Evolutionary conservation across 2,113 vertebrate species (phyloP), one percentile per base, ranked within the genome.

Genomic region (Amia ocellicauda): DNA sequence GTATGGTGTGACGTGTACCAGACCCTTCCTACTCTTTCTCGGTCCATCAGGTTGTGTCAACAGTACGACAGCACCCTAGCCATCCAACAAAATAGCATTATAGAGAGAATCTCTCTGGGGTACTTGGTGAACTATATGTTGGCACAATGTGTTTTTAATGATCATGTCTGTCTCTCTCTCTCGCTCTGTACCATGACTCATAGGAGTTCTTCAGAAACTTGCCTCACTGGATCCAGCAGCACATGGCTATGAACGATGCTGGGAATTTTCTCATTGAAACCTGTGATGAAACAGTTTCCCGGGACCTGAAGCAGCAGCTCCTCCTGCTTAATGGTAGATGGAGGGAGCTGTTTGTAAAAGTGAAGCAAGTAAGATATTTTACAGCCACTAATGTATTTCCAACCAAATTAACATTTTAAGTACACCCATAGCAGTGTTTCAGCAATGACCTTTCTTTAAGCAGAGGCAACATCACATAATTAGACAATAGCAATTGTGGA

Each of bases 261-360:
- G 97, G 97, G 29, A 99, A 99, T 83, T 99, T 99, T 71, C 91
- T 99, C 1, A 98, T 99, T 17, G 96, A 98, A 81, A 97, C 96
- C 0, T 98, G 95, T 16, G 94, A 98, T 43, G 96, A 98, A n/a
- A 87, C 88, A 0, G 91, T 99, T 58, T 99, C 97, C 22, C 88
- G 93, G 40, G 96, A 99, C 62, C 88, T 99, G 17, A 99, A 98
- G 68, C 97, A 99, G 78, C 97, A 99, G 54, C 83, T 99, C 31
- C 82, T 99, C 0, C 78, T 99, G 17, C 87, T 99, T 3, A 88
- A 87, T 1, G 86, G 83, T 42, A 70, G 85, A 22, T 86, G 83
- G 86, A 78, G 83, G 64, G 81, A 88, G 40, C 79, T 84, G 43
- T 87, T 88, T 68, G 71, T 81, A 89, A 98, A 98, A 88, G 96